These are phyloP conservation scores for Gadopsis bispinosus DNA, from an alignment of 2,797 vertebrate genomes.

Conservation along the genomic window DNA sequence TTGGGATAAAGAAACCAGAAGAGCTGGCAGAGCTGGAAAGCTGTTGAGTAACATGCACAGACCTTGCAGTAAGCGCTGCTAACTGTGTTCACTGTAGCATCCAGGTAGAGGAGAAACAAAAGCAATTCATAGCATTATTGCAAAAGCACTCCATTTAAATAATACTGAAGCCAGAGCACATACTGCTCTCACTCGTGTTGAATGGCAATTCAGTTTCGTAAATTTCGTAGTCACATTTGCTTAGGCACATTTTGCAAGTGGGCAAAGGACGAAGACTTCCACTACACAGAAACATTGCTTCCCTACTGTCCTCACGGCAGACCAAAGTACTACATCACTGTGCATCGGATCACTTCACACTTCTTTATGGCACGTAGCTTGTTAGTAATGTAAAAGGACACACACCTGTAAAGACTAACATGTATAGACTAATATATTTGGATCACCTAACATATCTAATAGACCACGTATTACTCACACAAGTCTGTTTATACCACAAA, in stretches of 20 bases:
- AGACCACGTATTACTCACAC: conserved; percentile 69
- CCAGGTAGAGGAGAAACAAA: conserved; percentile 12
- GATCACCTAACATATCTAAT: conserved; percentile 74
- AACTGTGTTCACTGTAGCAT: conserved; percentile 23
- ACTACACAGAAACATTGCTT: conserved; percentile 1
- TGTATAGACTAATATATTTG: conserved; percentile 84
- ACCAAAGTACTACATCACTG: conserved; percentile 2
- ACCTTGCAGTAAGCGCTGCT: conserved; percentile 17
- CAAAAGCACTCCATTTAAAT: conserved; percentile 10
- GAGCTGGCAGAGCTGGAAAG: conserved; percentile 43
- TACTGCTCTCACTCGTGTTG: background rate
- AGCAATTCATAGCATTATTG: conserved; percentile 2
- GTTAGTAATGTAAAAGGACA: conserved; percentile 47
- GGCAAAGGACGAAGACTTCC: background rate
- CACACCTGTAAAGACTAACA: conserved; percentile 76
- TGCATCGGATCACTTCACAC: conserved; percentile 23
- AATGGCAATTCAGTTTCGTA: background rate
- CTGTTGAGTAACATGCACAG: conserved; percentile 6
- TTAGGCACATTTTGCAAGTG: background rate
- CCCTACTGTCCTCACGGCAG: background rate
- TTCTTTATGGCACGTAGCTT: conserved; percentile 33
- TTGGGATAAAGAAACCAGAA: conserved; percentile 36
- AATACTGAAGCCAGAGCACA: background rate
- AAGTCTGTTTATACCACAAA: conserved; percentile 66
- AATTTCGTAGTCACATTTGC: background rate